phyloP scores from a whole-genome alignment of 2,888 invertebrate species.

The Nephrotoma appendiculata region DNA sequence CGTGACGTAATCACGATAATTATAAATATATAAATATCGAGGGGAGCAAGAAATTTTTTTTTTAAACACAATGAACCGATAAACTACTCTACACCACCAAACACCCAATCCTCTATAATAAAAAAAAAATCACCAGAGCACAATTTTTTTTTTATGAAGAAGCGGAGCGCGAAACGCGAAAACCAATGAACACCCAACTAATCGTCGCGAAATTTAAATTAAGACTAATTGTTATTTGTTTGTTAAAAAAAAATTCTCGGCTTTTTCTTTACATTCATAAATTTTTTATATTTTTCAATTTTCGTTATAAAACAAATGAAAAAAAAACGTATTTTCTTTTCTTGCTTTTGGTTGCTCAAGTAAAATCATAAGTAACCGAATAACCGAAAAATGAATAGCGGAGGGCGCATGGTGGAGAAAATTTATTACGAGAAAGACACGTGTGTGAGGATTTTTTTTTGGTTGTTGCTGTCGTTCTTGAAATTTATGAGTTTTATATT shows the following conservation, averaged over 20 bases:
- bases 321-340: neutral
- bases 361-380: neutral
- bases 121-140: neutral
- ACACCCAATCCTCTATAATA: neutral
- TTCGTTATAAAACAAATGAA: neutral
- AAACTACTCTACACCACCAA: neutral
- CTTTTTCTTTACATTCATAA: neutral
- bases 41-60: neutral
- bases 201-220: neutral
- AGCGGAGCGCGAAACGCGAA: neutral
- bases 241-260: neutral
- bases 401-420: neutral
- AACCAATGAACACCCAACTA: neutral
- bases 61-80: neutral
- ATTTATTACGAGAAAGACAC: neutral
- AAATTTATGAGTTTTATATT: neutral
- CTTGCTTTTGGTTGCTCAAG: neutral
- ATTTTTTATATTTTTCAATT: neutral
- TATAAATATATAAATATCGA: neutral
- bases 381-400: neutral
- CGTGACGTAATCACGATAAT: neutral
- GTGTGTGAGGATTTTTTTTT: neutral
- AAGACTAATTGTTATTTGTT: neutral
- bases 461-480: neutral
- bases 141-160: neutral